phyloP scores from a whole-genome alignment of 2,888 invertebrate species.

The Chalcosyrphus nemorum region DNA sequence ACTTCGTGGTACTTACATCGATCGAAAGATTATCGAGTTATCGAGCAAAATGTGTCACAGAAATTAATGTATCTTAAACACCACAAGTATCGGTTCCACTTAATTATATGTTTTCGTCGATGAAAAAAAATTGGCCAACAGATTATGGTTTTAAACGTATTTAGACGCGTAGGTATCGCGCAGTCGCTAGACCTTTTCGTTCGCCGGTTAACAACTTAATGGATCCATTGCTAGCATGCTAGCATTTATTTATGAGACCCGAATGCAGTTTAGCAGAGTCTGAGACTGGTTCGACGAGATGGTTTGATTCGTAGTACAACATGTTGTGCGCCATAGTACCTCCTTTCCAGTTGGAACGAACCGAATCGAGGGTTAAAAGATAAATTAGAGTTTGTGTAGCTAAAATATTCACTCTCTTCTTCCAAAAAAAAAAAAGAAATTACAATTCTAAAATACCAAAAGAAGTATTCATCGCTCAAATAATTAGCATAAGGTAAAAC shows the following conservation, averaged over 20 bases:
- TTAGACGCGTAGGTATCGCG: slow-evolving; percentile 21
- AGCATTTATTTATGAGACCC: slow-evolving; percentile 65
- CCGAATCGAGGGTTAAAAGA: neutral
- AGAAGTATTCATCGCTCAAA: neutral
- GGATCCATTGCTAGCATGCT: slow-evolving; percentile 20
- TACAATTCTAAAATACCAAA: neutral
- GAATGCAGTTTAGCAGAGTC: slow-evolving; percentile 28
- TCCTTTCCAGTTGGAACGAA: neutral
- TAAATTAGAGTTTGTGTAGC: neutral
- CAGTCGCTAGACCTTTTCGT: slow-evolving; percentile 40
- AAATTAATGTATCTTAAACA: slow-evolving; percentile 12
- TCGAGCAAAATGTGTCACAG: slow-evolving; percentile 2
- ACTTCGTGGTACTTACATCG: slow-evolving; percentile 54
- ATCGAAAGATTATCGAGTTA: slow-evolving; percentile 10
- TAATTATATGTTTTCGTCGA: slow-evolving; percentile 6
- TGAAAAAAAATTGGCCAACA: neutral
- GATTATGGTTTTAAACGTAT: neutral
- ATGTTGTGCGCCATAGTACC: slow-evolving; percentile 10
- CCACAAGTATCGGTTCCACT: slow-evolving; percentile 23
- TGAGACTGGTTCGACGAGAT: slow-evolving; percentile 37
- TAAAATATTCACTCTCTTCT: neutral
- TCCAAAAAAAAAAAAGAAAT: too few relatives aligned
- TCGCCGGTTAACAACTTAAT: slow-evolving; percentile 61
- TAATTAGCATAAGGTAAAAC: neutral
- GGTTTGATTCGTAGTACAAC: slow-evolving; percentile 30